These are phyloP conservation scores for Gorsachius magnificus DNA, from an alignment of 2,797 vertebrate genomes.

Conservation along the genomic window DNA sequence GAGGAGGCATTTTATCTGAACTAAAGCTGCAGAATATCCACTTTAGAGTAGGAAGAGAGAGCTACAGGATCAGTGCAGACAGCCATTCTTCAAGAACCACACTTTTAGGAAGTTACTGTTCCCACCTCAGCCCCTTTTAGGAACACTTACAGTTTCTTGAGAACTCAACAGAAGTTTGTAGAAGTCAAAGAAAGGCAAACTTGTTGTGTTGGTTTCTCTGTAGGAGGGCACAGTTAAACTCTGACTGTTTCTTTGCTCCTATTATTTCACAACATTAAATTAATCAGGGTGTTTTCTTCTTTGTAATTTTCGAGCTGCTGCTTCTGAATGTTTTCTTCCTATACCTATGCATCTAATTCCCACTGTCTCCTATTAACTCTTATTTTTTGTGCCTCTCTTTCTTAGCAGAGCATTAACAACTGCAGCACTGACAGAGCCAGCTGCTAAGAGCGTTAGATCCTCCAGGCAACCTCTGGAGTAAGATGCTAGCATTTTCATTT, in stretches of 20 bases:
- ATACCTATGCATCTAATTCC: neutral
- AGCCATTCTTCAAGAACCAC: neutral
- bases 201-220: neutral
- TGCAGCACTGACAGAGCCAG: neutral
- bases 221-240: neutral
- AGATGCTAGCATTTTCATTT: neutral
- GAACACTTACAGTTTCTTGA: conserved; percentile 22
- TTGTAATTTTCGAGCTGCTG: neutral
- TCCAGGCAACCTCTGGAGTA: neutral
- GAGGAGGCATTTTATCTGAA: conserved; percentile 24
- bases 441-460: neutral
- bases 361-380: neutral
- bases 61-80: neutral
- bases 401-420: neutral
- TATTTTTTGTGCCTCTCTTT: neutral
- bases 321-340: neutral
- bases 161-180: neutral
- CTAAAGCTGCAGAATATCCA: conserved; percentile 12
- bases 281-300: neutral
- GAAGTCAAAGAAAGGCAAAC: neutral
- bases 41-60: neutral
- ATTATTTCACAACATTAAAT: neutral
- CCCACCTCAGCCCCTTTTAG: conserved; percentile 3
- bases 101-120: conserved; percentile 29
- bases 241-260: neutral